Evolutionary conservation across 92 coral and sea anemone species (phyloP).

Genomic region (Palythoa grandis): DNA sequence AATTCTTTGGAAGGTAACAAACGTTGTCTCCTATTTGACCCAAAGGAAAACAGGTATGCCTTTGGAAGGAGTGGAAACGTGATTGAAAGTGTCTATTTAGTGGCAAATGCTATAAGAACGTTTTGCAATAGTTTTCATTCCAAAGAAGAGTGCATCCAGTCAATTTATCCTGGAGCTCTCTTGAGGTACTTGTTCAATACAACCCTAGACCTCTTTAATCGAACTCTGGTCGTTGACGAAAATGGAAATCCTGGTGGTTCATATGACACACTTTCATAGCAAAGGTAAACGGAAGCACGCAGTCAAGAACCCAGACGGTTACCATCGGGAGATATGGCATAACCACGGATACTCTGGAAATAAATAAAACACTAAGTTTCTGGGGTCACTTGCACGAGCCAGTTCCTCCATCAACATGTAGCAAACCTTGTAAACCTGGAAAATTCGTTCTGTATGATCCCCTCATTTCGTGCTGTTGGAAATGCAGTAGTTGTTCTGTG

Average conservation of each 20-base stretch:
- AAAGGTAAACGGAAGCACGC: background rate
- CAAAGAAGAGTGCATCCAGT: conserved; percentile 5
- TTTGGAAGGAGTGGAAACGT: conserved; percentile 42
- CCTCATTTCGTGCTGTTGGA: conserved; percentile 76
- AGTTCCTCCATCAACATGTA: conserved; percentile 52
- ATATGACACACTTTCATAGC: conserved; percentile 56
- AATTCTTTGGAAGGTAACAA: background rate
- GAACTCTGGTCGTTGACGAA: conserved; percentile 52
- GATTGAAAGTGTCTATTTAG: conserved; percentile 48
- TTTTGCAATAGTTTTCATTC: conserved; percentile 32
- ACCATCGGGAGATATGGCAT: background rate
- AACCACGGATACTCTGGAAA: background rate
- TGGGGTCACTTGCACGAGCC: conserved; percentile 20
- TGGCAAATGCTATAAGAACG: conserved; percentile 43
- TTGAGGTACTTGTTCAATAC: conserved; percentile 56
- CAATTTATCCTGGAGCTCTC: conserved; percentile 53
- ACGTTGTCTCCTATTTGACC: background rate
- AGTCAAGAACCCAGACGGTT: background rate
- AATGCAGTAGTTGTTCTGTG: conserved; percentile 62
- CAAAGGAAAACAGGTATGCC: background rate
- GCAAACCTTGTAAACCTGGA: conserved; percentile 73
- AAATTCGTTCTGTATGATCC: conserved; percentile 46
- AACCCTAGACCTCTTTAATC: conserved; percentile 52
- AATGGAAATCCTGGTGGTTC: conserved; percentile 67
- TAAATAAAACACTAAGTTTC: conserved; percentile 24